Evolutionary conservation across 2,113 vertebrate species (phyloP), one percentile per base, ranked within the genome.

Genomic region (Hemicordylus capensis): DNA sequence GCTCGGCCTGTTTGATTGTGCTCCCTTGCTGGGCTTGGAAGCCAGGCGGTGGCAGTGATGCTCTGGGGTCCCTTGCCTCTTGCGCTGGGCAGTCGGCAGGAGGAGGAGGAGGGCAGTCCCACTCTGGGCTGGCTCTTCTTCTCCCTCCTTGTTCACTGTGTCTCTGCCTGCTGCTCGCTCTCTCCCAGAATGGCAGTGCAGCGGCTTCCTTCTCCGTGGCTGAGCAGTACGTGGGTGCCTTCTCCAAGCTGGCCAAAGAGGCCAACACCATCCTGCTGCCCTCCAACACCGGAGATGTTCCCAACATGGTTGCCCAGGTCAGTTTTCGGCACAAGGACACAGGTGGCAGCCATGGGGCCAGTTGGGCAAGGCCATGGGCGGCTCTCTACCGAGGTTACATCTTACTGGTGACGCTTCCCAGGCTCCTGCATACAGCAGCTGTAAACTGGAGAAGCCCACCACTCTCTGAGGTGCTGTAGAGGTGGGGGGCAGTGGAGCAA

Each of bases 271-370:
- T 99, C 80, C 96, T 99, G 24, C 96, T 99, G 88, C 98, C 98
- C 0, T 94, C 98, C 44, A 99, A 97, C 86, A 95, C 97, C 0
- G 97, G 98, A 0, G 98, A 99, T 28, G 79, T 99, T 76, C 97
- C 95, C 51, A 97, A 95, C 75, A 99, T 99, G 98, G 98, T 99
- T 4, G 93, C 98, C 12, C 98, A 99, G 98, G 98, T 99, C 92
- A 85, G 95, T 88, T 26, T 17, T 0, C 0, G 1, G 15, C 1
- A 0, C 0, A 0, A 10, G 48, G 48, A 22, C 19, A 22, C 19
- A 2, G 10, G 7, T 4, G 1, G 37, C 10, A 10, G 28, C 28
- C 51, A 2, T 31, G 22, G 2, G 0, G 4, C 15, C 1, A 22
- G 1, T 26, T 61, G 44, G 28, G 12, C 6, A 2, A 28, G 73